Conservation (phyloP, 2,797 vertebrate genomes). For the Crax fasciolata region DNA sequence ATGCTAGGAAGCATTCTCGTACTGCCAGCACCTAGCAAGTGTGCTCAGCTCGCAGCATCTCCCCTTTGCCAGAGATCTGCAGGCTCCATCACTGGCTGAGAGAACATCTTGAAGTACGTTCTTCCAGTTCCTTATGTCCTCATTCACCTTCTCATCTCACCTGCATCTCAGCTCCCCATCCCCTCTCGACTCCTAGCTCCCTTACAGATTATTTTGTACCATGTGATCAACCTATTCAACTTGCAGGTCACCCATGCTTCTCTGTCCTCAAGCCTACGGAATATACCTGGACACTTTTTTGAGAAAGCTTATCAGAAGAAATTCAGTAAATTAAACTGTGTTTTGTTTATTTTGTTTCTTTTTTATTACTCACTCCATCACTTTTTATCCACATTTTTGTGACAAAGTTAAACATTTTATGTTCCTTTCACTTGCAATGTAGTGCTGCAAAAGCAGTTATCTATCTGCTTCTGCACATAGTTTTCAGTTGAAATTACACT, state of each 20-base stretch:
- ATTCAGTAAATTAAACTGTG: background rate
- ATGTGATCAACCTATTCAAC: background rate
- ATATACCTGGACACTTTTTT: background rate
- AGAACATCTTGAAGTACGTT: background rate
- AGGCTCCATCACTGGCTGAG: background rate
- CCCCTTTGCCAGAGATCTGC: background rate
- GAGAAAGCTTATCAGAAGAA: background rate
- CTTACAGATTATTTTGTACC: background rate
- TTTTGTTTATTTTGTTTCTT: background rate
- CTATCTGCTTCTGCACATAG: background rate
- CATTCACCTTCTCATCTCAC: background rate
- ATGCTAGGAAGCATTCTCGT: background rate
- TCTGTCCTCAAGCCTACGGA: background rate
- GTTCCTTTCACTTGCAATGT: background rate
- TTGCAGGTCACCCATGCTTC: background rate
- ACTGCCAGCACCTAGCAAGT: background rate
- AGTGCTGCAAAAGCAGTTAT: background rate
- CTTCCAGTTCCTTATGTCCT: background rate
- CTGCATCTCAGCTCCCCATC: background rate
- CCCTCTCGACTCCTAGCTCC: background rate
- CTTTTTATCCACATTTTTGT: background rate
- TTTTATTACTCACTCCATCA: background rate
- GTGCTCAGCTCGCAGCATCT: background rate
- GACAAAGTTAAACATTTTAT: background rate
- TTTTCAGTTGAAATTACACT: background rate